A percentile compares a stretch with the other conserved stretches of the same genome.
These are phyloP conservation scores for Salvelinus alpinus DNA, from an alignment of 2,113 vertebrate species.

Conservation along the genomic window DNA sequence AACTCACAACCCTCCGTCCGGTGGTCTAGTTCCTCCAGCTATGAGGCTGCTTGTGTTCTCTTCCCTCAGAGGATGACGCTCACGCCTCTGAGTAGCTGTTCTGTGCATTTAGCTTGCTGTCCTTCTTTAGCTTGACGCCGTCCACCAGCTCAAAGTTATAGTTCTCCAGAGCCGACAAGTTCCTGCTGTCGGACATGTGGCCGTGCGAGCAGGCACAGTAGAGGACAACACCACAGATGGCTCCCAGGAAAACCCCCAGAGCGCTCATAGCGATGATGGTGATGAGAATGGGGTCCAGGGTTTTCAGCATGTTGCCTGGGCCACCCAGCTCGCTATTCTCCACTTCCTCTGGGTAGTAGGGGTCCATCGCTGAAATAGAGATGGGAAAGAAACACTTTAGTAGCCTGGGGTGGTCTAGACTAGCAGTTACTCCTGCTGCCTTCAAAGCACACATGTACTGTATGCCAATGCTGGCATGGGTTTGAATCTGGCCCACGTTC, in stretches of 20 bases:
- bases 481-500: too few relatives aligned
- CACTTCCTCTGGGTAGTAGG: slow-evolving; percentile 69
- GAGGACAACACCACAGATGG: slow-evolving; percentile 94
- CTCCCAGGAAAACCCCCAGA: slow-evolving; percentile 92
- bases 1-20: background rate
- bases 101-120: slow-evolving; percentile 96
- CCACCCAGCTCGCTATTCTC: slow-evolving; percentile 70
- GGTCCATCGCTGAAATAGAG: slow-evolving; percentile 71
- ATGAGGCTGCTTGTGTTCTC: background rate
- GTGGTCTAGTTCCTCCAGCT: background rate
- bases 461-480: too few relatives aligned
- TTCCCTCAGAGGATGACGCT: slow-evolving; percentile 50
- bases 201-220: slow-evolving; percentile 97
- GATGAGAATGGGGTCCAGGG: slow-evolving; percentile 95
- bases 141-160: slow-evolving; percentile 99
- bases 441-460: too few relatives aligned
- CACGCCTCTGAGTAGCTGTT: slow-evolving; percentile 95
- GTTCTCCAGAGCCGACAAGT: slow-evolving; percentile 98
- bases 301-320: slow-evolving; percentile 92
- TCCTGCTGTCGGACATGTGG: slow-evolving; percentile 92
- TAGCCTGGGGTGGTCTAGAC: too few relatives aligned
- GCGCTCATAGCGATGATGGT: slow-evolving; percentile 99
- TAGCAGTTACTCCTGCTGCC: too few relatives aligned
- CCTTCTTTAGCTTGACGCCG: slow-evolving; percentile 98
- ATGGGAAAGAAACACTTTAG: too few relatives aligned